Conservation (phyloP, 1,140 invertebrate species). For the Lasioglossum baleicum region DNA sequence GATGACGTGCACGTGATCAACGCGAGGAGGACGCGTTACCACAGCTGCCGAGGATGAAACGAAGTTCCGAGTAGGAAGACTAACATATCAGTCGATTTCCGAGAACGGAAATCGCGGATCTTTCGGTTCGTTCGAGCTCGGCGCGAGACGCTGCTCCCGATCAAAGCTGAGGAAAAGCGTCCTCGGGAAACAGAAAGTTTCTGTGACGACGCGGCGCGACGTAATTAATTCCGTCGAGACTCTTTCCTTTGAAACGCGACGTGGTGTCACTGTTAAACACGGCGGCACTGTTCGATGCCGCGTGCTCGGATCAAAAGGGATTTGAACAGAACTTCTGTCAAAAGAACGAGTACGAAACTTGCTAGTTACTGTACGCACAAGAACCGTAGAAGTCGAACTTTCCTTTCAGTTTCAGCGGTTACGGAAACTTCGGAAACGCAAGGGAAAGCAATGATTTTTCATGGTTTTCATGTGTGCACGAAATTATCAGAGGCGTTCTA, state of each 20-base stretch:
- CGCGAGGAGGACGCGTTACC: too few species aligned
- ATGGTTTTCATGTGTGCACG: too few species aligned
- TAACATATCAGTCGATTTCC: conserved; percentile 35
- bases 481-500: too few species aligned
- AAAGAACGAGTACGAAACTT: background rate
- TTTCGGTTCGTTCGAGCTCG: background rate
- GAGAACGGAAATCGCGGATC: background rate
- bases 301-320: background rate
- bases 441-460: too few species aligned
- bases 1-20: too few species aligned
- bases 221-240: background rate
- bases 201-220: too few species aligned
- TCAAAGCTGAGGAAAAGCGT: background rate
- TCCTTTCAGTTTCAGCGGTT: background rate
- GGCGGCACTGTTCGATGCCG: background rate
- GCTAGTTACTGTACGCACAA: background rate
- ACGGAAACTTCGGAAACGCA: background rate
- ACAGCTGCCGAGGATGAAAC: background rate
- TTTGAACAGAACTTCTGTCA: background rate
- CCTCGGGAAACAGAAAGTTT: background rate
- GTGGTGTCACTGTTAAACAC: background rate
- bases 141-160: background rate
- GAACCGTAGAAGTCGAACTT: background rate
- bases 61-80: background rate
- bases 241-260: background rate